Evolutionary conservation across 2,797 vertebrate species (phyloP), one percentile per base, ranked within the genome.

Genomic region (Leptoclinus maculatus): DNA sequence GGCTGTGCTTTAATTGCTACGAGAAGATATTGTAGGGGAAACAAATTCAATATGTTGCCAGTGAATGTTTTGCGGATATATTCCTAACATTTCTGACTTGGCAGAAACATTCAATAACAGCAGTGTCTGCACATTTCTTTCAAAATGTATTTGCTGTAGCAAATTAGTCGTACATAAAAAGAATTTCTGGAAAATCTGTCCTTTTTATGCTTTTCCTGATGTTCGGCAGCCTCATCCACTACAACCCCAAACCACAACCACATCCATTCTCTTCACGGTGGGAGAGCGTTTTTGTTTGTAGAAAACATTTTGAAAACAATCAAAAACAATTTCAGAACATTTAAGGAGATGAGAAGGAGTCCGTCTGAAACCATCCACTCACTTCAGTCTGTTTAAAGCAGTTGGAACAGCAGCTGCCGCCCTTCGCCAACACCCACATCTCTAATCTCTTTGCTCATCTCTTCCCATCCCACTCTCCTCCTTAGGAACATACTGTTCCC

Each of bases 401-500:
- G 27, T 21, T 32, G 7, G 62, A 71, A 25, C 34, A 38, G 45
- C 29, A 54, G 43, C 63, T 57, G 29, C 71, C 69, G 49, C 6
- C n/a, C 19, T 27, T 39, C 39, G 57, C 47, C 63, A 71, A n/a
- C 64, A 57, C 41, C 54, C 51, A 12, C 14, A 11, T 66, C 43
- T 71, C 74, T 80, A 68, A 62, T 68, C 66, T 66, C 54, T 57
- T 36, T 43, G 29, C 70, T 79, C 83, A 76, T 84, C 53, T 81
- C 36, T 34, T 56, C 63, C 65, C 63, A 32, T 43, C 58, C 17
- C 64, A 10, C 74, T 82, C 72, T 84, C 1, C 71, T 86, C 67
- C 77, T 80, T 13, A 65, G 82, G 86, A 84, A 83, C 83, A 85
- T 47, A 87, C 81, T 60, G 86, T 93, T 88, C 80, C 76, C 80